A percentile compares a stretch with the other conserved stretches of the same genome.
Evolutionary conservation across 1,140 invertebrate species (phyloP).

Genomic region (Drosophila ogumai): DNA sequence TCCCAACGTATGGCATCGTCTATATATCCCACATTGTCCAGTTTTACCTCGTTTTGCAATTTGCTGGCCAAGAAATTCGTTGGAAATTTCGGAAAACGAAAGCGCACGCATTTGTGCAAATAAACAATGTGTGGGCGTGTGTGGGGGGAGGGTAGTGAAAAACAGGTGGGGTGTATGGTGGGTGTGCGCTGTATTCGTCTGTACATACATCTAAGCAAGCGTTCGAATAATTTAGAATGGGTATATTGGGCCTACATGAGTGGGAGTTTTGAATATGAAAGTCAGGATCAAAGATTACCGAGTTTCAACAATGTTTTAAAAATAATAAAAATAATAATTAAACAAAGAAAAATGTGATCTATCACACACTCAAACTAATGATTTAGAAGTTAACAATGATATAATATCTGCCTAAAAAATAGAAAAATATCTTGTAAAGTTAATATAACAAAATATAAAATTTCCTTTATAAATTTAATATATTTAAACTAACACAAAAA

Average conservation of each 20-base stretch:
- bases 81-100: slow-evolving; percentile 73
- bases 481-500: neutral
- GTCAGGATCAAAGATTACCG: neutral
- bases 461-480: neutral
- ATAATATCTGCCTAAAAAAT: neutral
- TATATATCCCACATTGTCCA: slow-evolving; percentile 57
- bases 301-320: neutral
- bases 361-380: neutral
- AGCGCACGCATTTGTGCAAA: slow-evolving; percentile 79
- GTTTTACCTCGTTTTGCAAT: slow-evolving; percentile 58
- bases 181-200: slow-evolving; percentile 10
- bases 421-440: neutral
- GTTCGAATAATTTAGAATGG: slow-evolving; percentile 25
- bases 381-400: neutral
- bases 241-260: neutral
- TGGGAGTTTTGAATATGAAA: slow-evolving; percentile 5
- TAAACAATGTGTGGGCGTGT: slow-evolving; percentile 60
- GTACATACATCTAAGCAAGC: slow-evolving; percentile 11
- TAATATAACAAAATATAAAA: neutral
- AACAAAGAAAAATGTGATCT: neutral
- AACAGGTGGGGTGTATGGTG: slow-evolving; percentile 38
- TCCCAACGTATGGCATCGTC: slow-evolving; percentile 35
- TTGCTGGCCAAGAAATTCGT: slow-evolving; percentile 65
- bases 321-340: neutral
- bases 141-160: slow-evolving; percentile 1